These are phyloP conservation scores for Chrysolina oricalcia DNA, from an alignment of 2,888 invertebrate genomes.

Conservation along the genomic window DNA sequence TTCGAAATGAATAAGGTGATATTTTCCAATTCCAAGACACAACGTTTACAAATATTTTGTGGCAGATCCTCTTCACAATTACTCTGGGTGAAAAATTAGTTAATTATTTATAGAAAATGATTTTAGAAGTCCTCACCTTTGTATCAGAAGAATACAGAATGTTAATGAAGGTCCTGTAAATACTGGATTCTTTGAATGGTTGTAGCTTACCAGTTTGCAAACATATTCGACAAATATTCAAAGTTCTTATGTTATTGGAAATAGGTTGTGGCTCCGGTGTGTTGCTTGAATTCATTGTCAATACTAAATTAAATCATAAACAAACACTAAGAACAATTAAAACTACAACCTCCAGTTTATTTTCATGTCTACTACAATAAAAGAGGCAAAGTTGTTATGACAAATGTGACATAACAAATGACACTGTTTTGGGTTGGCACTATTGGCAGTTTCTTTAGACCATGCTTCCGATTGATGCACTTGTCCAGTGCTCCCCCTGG, in stretches of 20 bases:
- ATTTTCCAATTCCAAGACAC: constrained; percentile 38
- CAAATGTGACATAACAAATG: too few species aligned
- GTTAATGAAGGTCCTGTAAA: constrained; percentile 29
- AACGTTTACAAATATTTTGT: constrained; percentile 44
- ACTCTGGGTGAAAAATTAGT: background rate
- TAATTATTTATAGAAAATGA: background rate
- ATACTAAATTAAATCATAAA: too few species aligned
- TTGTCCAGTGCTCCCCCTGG: too few species aligned
- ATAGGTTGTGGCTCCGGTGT: background rate
- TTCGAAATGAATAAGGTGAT: constrained; percentile 45
- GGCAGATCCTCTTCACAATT: constrained; percentile 32
- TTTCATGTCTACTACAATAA: too few species aligned
- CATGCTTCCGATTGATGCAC: too few species aligned
- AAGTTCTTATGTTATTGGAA: background rate
- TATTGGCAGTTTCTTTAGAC: too few species aligned
- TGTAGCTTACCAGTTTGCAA: constrained; percentile 22
- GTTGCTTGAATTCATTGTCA: background rate
- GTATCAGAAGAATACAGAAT: constrained; percentile 19
- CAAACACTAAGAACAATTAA: too few species aligned
- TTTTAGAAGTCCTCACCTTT: constrained; percentile 12
- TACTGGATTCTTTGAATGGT: constrained; percentile 13
- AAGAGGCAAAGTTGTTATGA: too few species aligned
- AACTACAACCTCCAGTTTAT: too few species aligned
- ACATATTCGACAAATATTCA: constrained; percentile 36
- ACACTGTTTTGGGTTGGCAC: too few species aligned